Conservation (phyloP, 2,113 vertebrate genomes). For the Proterorhinus semilunaris region DNA sequence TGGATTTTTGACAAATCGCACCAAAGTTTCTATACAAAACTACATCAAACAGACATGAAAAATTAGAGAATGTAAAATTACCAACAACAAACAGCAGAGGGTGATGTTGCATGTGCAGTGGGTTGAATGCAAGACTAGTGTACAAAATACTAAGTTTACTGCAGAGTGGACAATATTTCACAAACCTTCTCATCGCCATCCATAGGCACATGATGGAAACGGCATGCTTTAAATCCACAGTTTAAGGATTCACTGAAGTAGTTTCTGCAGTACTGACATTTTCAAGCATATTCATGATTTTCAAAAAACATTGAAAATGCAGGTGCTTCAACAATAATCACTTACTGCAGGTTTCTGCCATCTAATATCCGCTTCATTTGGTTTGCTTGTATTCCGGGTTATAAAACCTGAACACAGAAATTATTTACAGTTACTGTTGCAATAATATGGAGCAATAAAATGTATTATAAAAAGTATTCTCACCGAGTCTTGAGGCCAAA, state of each 20-base stretch:
- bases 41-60: constrained; percentile 49
- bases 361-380: constrained; percentile 8
- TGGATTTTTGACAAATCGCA: constrained; percentile 75
- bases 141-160: not conserved
- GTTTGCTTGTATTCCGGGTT: not conserved
- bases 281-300: not conserved
- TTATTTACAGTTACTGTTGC: not conserved
- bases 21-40: constrained; percentile 85
- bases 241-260: constrained; percentile 83
- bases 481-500: constrained; percentile 20
- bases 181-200: constrained; percentile 89
- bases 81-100: constrained; percentile 22
- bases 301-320: too few relatives aligned
- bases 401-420: constrained; percentile 18
- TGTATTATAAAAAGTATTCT: constrained; percentile 6
- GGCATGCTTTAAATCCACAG: constrained; percentile 78
- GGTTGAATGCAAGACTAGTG: not conserved
- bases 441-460: not conserved
- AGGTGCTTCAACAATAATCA: not conserved
- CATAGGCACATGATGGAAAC: constrained; percentile 80
- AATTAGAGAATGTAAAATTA: not conserved
- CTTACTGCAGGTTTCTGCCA: constrained; percentile 37
- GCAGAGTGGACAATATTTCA: not conserved
- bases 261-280: constrained; percentile 81
- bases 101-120: constrained; percentile 15